phyloP scores from a whole-genome alignment of 2,113 vertebrate genomes.

The Pycnonotus jocosus region DNA sequence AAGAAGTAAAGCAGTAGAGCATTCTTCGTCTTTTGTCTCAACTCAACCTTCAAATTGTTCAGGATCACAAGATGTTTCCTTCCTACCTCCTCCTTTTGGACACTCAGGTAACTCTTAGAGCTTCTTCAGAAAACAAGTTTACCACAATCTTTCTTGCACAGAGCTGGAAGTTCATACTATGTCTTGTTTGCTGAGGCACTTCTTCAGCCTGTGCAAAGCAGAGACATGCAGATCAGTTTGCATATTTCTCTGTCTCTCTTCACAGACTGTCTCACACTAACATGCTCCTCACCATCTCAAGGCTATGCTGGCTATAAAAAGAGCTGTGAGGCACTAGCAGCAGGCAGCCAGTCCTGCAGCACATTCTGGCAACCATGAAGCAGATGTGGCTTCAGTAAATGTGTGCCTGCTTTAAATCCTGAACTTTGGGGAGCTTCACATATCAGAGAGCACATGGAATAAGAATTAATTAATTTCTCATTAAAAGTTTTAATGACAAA shows the following conservation, averaged over 20 bases:
- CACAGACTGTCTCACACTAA: slow-evolving; percentile 33
- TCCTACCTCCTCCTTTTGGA: accelerated
- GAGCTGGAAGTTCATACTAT: background rate
- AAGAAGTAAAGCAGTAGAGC: background rate
- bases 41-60: background rate
- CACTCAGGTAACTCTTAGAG: background rate
- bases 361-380: background rate
- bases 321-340: background rate
- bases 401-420: background rate
- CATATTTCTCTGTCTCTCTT: background rate
- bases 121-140: background rate
- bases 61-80: background rate
- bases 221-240: background rate
- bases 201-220: background rate
- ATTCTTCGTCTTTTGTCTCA: background rate
- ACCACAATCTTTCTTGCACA: background rate
- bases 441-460: background rate
- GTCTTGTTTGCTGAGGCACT: background rate
- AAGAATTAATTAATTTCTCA: background rate
- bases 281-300: background rate
- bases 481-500: background rate
- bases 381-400: background rate
- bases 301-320: background rate
- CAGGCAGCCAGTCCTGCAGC: background rate
- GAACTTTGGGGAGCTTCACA: background rate